phyloP scores from a whole-genome alignment of 2,888 invertebrate genomes.

The Drosophila subsilvestris region DNA sequence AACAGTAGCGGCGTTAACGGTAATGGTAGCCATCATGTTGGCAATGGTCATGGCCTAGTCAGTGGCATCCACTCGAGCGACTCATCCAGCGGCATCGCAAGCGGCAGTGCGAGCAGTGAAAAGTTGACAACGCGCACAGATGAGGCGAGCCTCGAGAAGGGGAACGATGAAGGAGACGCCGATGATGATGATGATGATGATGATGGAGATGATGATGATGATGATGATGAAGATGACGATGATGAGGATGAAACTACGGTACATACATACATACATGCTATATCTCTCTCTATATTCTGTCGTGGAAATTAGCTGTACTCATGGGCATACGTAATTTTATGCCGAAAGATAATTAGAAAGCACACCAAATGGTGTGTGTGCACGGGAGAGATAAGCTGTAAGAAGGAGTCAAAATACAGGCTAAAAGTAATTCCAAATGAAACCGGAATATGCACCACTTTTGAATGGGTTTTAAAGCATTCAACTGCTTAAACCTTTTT shows the following conservation, averaged over 20 bases:
- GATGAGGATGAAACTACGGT: constrained; percentile 71
- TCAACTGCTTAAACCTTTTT: background rate
- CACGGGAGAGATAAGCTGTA: constrained; percentile 46
- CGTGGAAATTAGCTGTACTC: constrained; percentile 24
- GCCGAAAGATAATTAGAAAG: constrained; percentile 52
- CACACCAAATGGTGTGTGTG: constrained; percentile 54
- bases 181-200: constrained; percentile 47
- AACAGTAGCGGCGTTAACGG: constrained; percentile 30
- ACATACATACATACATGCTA: constrained; percentile 36
- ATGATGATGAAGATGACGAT: constrained; percentile 52
- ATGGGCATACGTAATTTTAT: constrained; percentile 50
- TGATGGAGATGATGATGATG: constrained; percentile 48
- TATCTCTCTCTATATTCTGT: constrained; percentile 15
- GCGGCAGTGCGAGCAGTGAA: constrained; percentile 43
- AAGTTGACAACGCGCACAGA: constrained; percentile 46
- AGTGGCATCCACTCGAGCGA: constrained; percentile 30
- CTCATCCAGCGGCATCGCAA: constrained; percentile 40
- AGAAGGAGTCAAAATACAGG: constrained; percentile 7
- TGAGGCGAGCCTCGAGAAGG: constrained; percentile 33
- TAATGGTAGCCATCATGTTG: constrained; percentile 46
- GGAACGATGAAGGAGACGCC: constrained; percentile 48
- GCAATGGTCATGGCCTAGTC: constrained; percentile 50
- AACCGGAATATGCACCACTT: background rate
- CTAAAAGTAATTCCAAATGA: background rate
- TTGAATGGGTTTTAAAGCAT: constrained; percentile 3